Evolutionary conservation across 2,888 invertebrate genomes (phyloP), one percentile per base, ranked within the genome.

Genomic region (Fragum whitleyi): DNA sequence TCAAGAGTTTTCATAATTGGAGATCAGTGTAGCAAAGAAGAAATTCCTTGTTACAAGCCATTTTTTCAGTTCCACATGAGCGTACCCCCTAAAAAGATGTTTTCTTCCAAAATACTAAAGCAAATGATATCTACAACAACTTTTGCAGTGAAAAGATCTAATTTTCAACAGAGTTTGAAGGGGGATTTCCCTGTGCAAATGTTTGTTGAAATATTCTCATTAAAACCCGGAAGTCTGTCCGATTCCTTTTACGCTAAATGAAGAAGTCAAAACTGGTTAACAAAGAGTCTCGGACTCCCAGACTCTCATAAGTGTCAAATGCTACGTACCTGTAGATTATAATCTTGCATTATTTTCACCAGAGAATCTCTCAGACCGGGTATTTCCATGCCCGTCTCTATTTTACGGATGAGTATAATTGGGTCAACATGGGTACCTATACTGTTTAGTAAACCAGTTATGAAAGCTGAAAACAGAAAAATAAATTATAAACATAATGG

Each of bases 291-390:
- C n/a, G n/a, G n/a, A n/a, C n/a, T n/a, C n/a, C n/a, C n/a, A n/a
- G n/a, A n/a, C n/a, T n/a, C n/a, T n/a, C n/a, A n/a, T n/a, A n/a
- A n/a, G n/a, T n/a, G n/a, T n/a, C n/a, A n/a, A n/a, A n/a, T n/a
- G n/a, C n/a, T n/a, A n/a, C n/a, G 16, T 16, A 96, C 96, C 95
- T 98, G 98, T 79, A 98, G 95, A 92, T 97, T 97, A 94, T 98
- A 99, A 93, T 99, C 99, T 90, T 97, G 97, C 94, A 99, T 96
- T 96, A 99, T 98, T 95, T 98, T 98, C 0, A 97, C 97, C 14
- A 99, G 95, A 0, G 98, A 97, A 90, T 97, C 96, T 88, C 98
- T 96, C 57, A 99, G 95, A 53, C 97, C 97, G 11, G 97, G 97
- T 89, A 99, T 98, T 93, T 97, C 95, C 94, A 97, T 96, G 1